Base-by-base conservation (phyloP, 1,140 invertebrate species). In the Temnothorax longispinosus region DNA sequence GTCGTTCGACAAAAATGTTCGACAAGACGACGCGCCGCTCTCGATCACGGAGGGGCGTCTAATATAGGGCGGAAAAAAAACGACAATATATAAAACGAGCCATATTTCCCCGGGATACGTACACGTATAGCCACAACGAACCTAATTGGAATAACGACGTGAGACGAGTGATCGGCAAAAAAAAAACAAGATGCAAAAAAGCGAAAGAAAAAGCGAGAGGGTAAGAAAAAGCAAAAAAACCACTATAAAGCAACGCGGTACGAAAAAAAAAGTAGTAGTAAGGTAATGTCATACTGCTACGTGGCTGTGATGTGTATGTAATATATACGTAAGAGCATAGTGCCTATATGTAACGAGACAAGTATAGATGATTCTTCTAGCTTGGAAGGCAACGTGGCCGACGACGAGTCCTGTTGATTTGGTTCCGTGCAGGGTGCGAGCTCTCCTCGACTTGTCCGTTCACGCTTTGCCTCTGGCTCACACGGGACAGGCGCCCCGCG, bases 351-450 rank as follows among this genome's bases (percentile, higher is more conserved):
- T 76, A 87, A 90, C 44, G 62, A 89, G 77, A 87, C 77, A 67
- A 87, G 74, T 89, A 56, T 87, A 58, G 87, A 82, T 89, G 78
- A 91, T 90, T 89, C 77, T 93, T 94, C 75, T 87, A 93, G 90
- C 87, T 88, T 87, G 86, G 86, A 90, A 90, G 87, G 87, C 89
- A 91, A 93, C 85, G 91, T 91, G 82, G 86, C 86, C 89, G 91
- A 93, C 90, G 89, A 93, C 89, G 90, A 93, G 93, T 95, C 92
- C 91, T 93, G 94, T 94, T 95, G 95, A 95, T 95, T 95, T 95
- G 95, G 95, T 95, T 95, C 94, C 95, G 95, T 95, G 93, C 95
- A 95, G 94, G 94, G 94, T 94, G 91, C 91, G 88, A 93, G 91
- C 90, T 93, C 87, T 92, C 88, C 88, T 90, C 91, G 87, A 85